These are phyloP conservation scores for Leucoraja erinaceus DNA, from an alignment of 2,113 vertebrate species.

Conservation along the genomic window DNA sequence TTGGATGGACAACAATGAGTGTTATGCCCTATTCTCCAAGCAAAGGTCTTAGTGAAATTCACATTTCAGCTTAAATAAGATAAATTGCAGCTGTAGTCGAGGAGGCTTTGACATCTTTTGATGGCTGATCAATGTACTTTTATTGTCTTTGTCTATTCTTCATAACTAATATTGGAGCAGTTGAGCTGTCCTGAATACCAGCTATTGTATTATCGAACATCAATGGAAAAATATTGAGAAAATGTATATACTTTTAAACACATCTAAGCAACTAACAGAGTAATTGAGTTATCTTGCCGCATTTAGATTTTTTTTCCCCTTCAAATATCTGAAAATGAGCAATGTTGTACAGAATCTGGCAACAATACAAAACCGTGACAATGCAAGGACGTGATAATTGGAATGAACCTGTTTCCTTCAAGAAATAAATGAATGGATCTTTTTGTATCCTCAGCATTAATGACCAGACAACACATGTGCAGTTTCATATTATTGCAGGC, in stretches of 20 bases:
- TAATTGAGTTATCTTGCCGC: background rate
- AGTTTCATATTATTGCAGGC: background rate
- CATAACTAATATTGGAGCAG: background rate
- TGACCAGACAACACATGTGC: background rate
- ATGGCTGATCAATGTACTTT: background rate
- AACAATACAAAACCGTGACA: background rate
- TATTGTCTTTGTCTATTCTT: background rate
- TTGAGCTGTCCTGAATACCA: background rate
- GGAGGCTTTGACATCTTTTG: background rate
- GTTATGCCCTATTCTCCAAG: background rate
- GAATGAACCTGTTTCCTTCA: background rate
- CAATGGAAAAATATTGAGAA: background rate
- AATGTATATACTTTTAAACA: background rate
- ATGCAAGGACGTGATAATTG: background rate
- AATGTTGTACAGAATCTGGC: background rate
- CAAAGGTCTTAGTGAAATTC: background rate
- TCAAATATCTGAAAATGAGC: background rate
- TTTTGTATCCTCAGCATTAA: background rate
- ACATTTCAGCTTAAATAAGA: background rate
- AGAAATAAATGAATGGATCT: background rate
- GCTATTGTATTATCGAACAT: background rate
- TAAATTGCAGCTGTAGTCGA: background rate
- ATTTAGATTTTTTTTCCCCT: background rate
- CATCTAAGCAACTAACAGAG: background rate
- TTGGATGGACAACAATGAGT: background rate